phyloP scores from a whole-genome alignment of 2,113 vertebrate species.

The Sminthopsis crassicaudata region DNA sequence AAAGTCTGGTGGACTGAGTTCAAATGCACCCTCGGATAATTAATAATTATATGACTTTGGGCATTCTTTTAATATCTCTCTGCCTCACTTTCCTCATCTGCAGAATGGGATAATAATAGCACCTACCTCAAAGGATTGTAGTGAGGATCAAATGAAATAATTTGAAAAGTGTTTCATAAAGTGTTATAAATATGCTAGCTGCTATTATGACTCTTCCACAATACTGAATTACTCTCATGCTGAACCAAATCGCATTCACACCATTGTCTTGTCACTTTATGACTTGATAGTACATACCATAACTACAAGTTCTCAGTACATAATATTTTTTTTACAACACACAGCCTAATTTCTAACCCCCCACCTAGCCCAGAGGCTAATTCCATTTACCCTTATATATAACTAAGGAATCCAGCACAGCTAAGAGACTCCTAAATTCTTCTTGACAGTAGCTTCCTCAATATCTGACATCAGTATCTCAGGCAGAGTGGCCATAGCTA shows the following conservation, averaged over 20 bases:
- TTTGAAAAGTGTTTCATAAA: too few relatives aligned
- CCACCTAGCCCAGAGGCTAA: not conserved
- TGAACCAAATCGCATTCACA: not conserved
- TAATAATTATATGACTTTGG: too few relatives aligned
- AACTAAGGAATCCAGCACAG: not conserved
- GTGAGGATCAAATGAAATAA: too few relatives aligned
- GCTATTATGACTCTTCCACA: not conserved
- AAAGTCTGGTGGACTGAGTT: not conserved
- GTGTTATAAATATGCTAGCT: not conserved
- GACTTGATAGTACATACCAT: not conserved
- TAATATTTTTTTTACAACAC: not conserved
- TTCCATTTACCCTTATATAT: not conserved
- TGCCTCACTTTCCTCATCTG: too few relatives aligned
- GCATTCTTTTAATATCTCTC: too few relatives aligned
- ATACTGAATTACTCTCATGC: not conserved
- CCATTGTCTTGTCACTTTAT: not conserved
- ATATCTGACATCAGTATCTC: not conserved
- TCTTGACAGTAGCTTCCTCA: not conserved
- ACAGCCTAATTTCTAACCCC: too few relatives aligned
- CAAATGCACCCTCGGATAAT: not conserved
- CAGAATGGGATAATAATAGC: too few relatives aligned
- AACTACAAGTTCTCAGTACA: not conserved
- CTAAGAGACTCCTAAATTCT: not conserved
- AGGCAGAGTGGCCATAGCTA: not conserved
- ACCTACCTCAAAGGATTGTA: too few relatives aligned